These are phyloP conservation scores for Oreotrochilus melanogaster DNA, from an alignment of 2,113 vertebrate species.

Conservation along the genomic window DNA sequence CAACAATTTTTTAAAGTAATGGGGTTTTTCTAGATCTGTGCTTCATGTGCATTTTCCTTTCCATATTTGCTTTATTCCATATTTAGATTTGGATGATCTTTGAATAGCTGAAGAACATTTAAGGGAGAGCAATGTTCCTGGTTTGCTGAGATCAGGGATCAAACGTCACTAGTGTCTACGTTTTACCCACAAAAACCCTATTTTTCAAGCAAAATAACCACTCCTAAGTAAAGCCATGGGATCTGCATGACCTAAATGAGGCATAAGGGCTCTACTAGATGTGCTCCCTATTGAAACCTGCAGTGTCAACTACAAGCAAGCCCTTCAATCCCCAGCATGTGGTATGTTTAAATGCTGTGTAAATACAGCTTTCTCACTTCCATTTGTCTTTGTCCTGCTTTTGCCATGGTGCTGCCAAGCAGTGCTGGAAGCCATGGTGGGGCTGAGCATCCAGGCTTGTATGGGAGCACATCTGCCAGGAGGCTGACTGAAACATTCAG, in stretches of 20 bases:
- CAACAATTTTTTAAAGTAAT: neutral
- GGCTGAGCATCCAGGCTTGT: neutral
- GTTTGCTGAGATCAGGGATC: neutral
- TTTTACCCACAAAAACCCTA: neutral
- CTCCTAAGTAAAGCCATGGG: neutral
- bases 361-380: neutral
- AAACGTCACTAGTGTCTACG: neutral
- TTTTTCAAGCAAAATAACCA: neutral
- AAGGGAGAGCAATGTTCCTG: neutral
- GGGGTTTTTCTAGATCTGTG: neutral
- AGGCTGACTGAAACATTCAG: neutral
- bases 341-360: slow-evolving; percentile 42
- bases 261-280: neutral
- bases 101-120: neutral
- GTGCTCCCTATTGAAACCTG: neutral
- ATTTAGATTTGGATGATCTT: neutral
- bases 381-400: slow-evolving; percentile 24
- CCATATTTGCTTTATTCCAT: neutral
- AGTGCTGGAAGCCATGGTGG: neutral
- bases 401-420: neutral
- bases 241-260: neutral
- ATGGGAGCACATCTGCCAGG: neutral
- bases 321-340: neutral
- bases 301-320: neutral
- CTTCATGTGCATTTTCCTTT: neutral